Evolutionary conservation across 2,113 vertebrate genomes (phyloP), one percentile per base, ranked within the genome.

Genomic region (Tinamus guttatus): DNA sequence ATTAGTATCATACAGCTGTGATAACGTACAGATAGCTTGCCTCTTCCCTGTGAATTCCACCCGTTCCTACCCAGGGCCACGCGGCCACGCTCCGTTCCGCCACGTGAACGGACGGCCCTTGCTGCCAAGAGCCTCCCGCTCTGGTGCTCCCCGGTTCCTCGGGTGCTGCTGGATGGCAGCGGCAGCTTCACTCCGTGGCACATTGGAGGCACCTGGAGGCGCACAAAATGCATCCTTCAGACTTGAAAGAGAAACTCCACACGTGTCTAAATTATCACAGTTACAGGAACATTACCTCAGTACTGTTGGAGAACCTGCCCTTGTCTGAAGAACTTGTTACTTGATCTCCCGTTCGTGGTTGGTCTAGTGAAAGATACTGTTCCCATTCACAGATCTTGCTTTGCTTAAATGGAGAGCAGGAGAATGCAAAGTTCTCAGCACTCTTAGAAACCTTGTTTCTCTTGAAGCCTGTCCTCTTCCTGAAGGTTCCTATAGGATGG

Each of bases 381-480:
- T 89, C 9, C 73, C 77, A 38, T 30, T 87, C 60, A 14, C 12
- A 75, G 41, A 36, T 2, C 49, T 49, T 19, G 15, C 8, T 62
- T 78, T 10, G 67, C 38, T 59, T 71, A 41, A 41, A 51, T 56
- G 30, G 25, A 80, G 9, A 77, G 34, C 32, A 85, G 27, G 52
- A 77, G 27, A 79, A 85, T 65, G 30, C n/a, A 85, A 87, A 90
- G 80, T 63, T 63, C 52, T 58, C 4, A 76, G 54, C 38, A 65
- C 3, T 81, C 51, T 81, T 9, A 3, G 8, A 88, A 58, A 98
- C 98, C 94, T 86, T 97, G 94, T 82, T 97, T 98, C 47, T 47
- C 47, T 21, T 47, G 9, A 51, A 98, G 94, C 15, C 87, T 88
- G 21, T 58, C 69, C 27, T 97, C 95, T 64, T 47, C 19, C 47